Conservation (phyloP, 2,797 vertebrate genomes). For the Poecilia gillii region DNA sequence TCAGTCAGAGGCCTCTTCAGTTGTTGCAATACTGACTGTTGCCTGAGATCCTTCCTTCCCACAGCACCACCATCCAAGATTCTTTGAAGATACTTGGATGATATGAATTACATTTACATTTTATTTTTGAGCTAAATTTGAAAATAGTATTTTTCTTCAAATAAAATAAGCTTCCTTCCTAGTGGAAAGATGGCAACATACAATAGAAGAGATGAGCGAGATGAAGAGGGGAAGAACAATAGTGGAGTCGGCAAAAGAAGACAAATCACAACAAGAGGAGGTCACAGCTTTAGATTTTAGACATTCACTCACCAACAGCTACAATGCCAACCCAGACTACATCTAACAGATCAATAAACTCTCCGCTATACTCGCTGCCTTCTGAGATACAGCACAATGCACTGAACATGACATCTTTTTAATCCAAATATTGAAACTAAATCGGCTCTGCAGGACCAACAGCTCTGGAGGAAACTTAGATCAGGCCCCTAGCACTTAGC, state of each 20-base stretch:
- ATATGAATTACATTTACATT: not conserved
- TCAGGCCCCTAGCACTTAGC: not conserved
- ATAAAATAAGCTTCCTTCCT: conserved; percentile 7
- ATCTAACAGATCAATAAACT: not conserved
- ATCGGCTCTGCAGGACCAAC: not conserved
- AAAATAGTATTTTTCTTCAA: not conserved
- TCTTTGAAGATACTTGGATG: not conserved
- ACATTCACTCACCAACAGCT: not conserved
- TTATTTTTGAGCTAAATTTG: not conserved
- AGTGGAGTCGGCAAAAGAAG: not conserved
- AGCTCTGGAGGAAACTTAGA: not conserved
- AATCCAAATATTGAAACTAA: not conserved
- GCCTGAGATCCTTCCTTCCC: not conserved
- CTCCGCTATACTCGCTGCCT: not conserved
- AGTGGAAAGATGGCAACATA: not conserved
- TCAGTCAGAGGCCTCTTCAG: too few relatives aligned
- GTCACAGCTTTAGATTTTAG: not conserved
- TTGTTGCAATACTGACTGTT: too few relatives aligned
- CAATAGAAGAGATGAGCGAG: not conserved
- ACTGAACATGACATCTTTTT: not conserved
- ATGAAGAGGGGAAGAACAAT: not conserved
- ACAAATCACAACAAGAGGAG: not conserved
- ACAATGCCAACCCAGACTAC: not conserved
- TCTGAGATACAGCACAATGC: not conserved
- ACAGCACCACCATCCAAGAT: not conserved